Conservation (phyloP, 2,113 vertebrate genomes). For the Patagioenas fasciata region DNA sequence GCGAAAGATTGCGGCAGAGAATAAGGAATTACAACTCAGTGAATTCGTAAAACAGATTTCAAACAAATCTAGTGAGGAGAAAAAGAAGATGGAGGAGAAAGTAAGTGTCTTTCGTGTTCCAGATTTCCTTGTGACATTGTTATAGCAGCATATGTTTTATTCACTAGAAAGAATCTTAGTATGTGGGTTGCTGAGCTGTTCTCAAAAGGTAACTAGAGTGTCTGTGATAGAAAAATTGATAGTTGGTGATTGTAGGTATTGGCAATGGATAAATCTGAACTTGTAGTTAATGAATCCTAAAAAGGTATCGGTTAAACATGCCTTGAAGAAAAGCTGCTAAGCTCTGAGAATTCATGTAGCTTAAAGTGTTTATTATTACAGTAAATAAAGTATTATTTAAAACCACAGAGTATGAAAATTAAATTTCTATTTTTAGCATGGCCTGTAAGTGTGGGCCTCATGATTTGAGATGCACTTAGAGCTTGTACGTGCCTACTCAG, state of each 20-base stretch:
- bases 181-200: not conserved
- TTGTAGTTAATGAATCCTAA: not conserved
- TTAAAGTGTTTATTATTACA: not conserved
- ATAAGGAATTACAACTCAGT: slow-evolving; percentile 84
- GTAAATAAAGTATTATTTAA: not conserved
- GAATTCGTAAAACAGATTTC: slow-evolving; percentile 86
- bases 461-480: not conserved
- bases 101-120: slow-evolving; percentile 66
- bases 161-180: not conserved
- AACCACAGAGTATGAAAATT: not conserved
- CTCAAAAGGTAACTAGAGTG: not conserved
- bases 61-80: slow-evolving; percentile 87
- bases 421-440: not conserved
- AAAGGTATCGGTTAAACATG: not conserved
- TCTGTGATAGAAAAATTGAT: not conserved
- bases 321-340: not conserved
- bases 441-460: not conserved
- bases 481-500: not conserved
- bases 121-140: not conserved
- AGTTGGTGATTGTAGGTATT: not conserved
- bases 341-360: not conserved
- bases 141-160: not conserved
- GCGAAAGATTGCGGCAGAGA: slow-evolving; percentile 81
- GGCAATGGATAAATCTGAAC: not conserved
- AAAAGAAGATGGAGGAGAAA: slow-evolving; percentile 94